Conservation (phyloP, 2,888 invertebrate genomes). For the Onchidella celtica region DNA sequence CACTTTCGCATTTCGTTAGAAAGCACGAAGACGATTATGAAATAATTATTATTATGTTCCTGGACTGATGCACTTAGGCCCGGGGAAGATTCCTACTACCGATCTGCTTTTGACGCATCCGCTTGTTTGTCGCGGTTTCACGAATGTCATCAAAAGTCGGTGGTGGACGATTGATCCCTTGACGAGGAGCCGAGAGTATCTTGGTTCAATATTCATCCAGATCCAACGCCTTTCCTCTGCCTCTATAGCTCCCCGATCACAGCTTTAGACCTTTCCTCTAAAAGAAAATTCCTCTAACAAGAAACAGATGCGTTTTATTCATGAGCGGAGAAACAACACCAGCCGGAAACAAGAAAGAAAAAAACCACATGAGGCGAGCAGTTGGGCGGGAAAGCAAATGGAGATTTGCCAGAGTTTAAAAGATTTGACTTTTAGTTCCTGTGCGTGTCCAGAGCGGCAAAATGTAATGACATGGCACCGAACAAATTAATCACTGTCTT, state of each 20-base stretch:
- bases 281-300: background rate
- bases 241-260: background rate
- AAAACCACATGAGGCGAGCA: no score
- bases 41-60: no score
- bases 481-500: background rate
- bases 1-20: no score
- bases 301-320: background rate
- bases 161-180: background rate
- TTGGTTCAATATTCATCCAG: conserved; percentile 3
- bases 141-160: background rate
- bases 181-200: conserved; percentile 3
- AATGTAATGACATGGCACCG: no score
- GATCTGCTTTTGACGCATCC: background rate
- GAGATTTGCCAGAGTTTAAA: background rate
- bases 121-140: background rate
- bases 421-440: no score
- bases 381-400: background rate
- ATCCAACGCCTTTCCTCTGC: background rate
- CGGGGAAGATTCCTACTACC: no score
- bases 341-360: no score
- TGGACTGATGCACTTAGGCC: no score
- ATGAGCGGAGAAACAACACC: background rate
- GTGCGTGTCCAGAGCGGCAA: no score
- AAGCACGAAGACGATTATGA: no score
- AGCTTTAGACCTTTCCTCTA: background rate